Base-by-base conservation (phyloP, 2,113 vertebrate genomes). In the Campylomormyrus numenius region DNA sequence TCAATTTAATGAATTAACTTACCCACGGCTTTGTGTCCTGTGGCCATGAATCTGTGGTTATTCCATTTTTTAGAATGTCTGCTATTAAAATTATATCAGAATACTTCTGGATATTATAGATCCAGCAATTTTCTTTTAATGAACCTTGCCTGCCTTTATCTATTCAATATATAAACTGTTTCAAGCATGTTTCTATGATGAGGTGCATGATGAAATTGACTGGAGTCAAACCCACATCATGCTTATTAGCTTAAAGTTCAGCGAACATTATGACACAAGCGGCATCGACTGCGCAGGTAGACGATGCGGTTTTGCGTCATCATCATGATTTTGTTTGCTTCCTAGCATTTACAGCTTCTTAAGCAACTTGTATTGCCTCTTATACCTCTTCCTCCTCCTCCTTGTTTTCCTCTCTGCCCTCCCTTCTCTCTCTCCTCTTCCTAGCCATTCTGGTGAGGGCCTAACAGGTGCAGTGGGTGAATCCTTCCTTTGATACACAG, bases 381-480 rank as follows among this genome's bases (percentile, higher is more conserved):
- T 88, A 48, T 88, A 5, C 52, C 42, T 84, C 9, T 24, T 50
- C 31, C 11, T 48, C 48, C 9, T 24, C 46, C 45, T 45, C 17
- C 45, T 85, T 8, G 53, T 31, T 39, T 5, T 88, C 21, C 86
- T 48, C 66, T 46, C 95, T 92, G 95, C 94, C 94, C 92, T 94
- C 92, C 5, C 93, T 70, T 95, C 93, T 91, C 93, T 91, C 93
- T 93, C 91, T 93, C 92, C 94, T 91, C 92, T 92, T n/a, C 91
- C 93, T 89, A 94, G 92, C 96, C 96, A 96, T 94, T 94, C 91
- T 95, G 95, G 92, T 94, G 92, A 95, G 92, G 94, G 95, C 92
- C 93, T 96, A 96, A 95, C 94, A 96, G 96, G 95, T 91, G 95
- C 95, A 94, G 90, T 96, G 95, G 95, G 94, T 97, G 94, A 97